Evolutionary conservation across 2,113 vertebrate species (phyloP), one percentile per base, ranked within the genome.

Genomic region (Lynx canadensis): DNA sequence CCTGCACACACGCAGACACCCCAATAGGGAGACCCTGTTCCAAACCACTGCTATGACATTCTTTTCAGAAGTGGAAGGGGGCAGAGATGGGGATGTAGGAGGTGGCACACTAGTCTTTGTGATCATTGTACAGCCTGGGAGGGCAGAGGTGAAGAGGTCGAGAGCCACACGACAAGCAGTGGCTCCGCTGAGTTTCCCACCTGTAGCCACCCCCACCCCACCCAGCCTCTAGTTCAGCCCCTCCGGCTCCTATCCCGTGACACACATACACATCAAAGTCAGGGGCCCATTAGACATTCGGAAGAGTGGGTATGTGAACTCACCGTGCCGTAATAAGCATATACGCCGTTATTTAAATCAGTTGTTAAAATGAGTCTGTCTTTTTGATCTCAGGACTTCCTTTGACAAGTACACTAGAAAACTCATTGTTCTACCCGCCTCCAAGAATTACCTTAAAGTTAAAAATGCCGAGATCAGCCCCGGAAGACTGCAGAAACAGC

Each of bases 381-480:
- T 97, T 97, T 96, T 97, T 96, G 11, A 91, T 94, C 87, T 96
- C 93, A 99, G 99, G 99, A 83, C 99, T 99, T 97, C 99, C 99
- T 36, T 98, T 99, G 95, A 99, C 99, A 38, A 99, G 97, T 96
- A 98, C 99, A 90, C 98, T 99, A 98, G 99, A 99, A 98, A 99
- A 99, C 84, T 98, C 99, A 68, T 97, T 99, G 98, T 99, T 99
- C 93, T 99, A 99, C 88, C 99, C 99, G 96, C 99, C 99, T 98
- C 99, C 99, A 14, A 99, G 99, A 98, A 99, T 99, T 97, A 99
- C 99, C n/a, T 99, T 99, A 87, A 99, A 99, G 98, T 99, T 99
- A 95, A 99, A 99, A 98, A 99, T 99, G 99, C 99, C 99, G 97
- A 99, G 99, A 98, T 98, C 99, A 79, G 98, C 98, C 41, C 63